Base-by-base conservation (phyloP, 1,140 invertebrate genomes). In the Lysiphlebus fabarum region DNA sequence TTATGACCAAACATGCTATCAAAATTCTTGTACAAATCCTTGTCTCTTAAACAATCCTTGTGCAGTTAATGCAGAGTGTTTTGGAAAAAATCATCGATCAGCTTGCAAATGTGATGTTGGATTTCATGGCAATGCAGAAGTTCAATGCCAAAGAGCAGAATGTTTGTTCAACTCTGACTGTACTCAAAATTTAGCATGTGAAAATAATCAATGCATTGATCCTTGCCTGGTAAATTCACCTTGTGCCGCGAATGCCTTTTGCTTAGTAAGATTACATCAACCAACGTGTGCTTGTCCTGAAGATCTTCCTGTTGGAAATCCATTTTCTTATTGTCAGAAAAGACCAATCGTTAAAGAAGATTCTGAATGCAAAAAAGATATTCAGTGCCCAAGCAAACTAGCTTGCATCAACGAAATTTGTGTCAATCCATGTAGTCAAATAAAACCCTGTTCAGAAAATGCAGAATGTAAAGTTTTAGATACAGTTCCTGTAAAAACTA, bases 351-450 rank as follows among this genome's bases (percentile, higher is more conserved):
- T 73, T 1, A 61, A 70, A 14, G 47, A 74, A 1, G 79, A 86
- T 67, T 87, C 89, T 0, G 88, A 91, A 78, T 95, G 92, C 69
- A 82, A 80, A 50, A 82, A 84, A 61, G 91, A 94, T 63, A 77
- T 84, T 1, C 90, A 95, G 49, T 94, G 92, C 72, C 86, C 89
- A 0, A 89, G 86, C 63, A 84, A 85, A 47, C 72, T 90, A 53
- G 91, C 91, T 50, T 95, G 92, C 69, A 88, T 95, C 36, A 84
- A 83, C 64, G 85, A 88, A 54, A 81, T 83, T 68, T 95, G 92
- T 72, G 84, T 87, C 2, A 87, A 94, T 72, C 91, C 90, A 40
- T 92, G 90, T 69, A 75, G 81, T 17, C 83, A 84, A 71, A 81
- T 95, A 38, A 84, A 84, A 66, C 89, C 90, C 5, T 91, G 92